Evolutionary conservation across 2,113 vertebrate genomes (phyloP), one percentile per base, ranked within the genome.

Genomic region (Ailuropoda melanoleuca): DNA sequence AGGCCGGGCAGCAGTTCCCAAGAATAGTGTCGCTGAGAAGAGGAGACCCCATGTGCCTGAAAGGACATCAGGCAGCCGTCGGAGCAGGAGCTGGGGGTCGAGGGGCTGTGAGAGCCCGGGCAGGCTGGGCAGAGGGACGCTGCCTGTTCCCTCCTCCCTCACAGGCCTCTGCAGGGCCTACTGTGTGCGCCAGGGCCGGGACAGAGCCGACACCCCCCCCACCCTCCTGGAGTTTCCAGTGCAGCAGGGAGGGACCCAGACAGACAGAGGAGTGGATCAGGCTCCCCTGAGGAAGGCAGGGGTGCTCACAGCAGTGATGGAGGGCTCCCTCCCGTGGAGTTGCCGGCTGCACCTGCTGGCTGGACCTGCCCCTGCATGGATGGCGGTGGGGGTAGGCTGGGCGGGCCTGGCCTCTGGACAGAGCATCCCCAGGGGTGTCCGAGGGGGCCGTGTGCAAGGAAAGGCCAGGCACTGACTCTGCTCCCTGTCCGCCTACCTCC

Each of bases 191-290:
- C 72, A 31, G 72, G 34, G 34, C 34, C 7, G 13, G 34, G 23
- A 15, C 21, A 56, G 78, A 39, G 78, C 78, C 56, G 43, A 55
- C 12, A 2, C 53, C 34, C 0, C 23, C 23, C 29, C 80, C 15
- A 37, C 50, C 70, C 18, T 29, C 13, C 0, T 9, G 26, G 62
- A 11, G 14, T 19, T 43, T 12, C 6, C 0, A 1, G 17, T 23
- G n/a, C 9, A 12, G 24, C 8, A 1, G 19, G 21, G 21, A n/a
- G 4, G n/a, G 43, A 56, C 48, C 43, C 43, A 46, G 43, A 34
- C n/a, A 12, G 55, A 1, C 34, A 29, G n/a, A 39, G 43, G 39
- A 1, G 4, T 8, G 29, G 2, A 46, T 21, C 11, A 21, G 24
- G 1, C 77, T 48, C 82, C 39, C 48, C 13, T 34, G 31, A 10